Evolutionary conservation across 2,797 vertebrate species (phyloP), one percentile per base, ranked within the genome.

Genomic region (Chelidonichthys spinosus): DNA sequence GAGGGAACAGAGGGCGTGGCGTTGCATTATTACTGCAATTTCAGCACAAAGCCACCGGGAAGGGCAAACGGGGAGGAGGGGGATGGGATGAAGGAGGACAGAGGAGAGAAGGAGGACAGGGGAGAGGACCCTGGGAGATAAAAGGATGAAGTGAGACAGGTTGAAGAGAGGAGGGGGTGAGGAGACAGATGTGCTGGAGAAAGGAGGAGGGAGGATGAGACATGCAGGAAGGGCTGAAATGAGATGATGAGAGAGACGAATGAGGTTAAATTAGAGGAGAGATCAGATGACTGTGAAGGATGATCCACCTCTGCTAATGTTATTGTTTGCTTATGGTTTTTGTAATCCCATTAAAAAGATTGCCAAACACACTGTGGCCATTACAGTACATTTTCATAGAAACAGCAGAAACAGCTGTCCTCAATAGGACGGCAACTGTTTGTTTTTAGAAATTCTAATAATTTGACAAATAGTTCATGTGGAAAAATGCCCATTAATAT

Each of bases 21-120:
- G 82, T 71, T 70, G 78, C 75, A 87, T 90, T 90, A 86, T 85
- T 85, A 80, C 65, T 77, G 82, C 54, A 56, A 86, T 89, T 91
- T 86, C 71, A 78, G 81, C 81, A 70, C 79, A 72, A 78, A 79
- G 85, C 90, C 65, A 1, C 60, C 37, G 76, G 88, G 89, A 90
- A 82, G 86, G 82, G 77, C 79, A 83, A 74, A 72, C 69, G 76
- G 81, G 72, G 53, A 76, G 61, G 63, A 84, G 56, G 39, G 63
- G 70, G 87, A 74, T 79, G 83, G 67, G 83, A 86, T 87, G 53
- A 69, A 50, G 62, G 44, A 44, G 60, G 40, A 36, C 36, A 32
- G 32, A n/a, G 39, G 47, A 8, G n/a, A 32, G 64, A 11, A 43
- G 15, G 39, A 58, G n/a, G 11, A 52, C 44, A 63, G 62, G 78